Percentiles rank a stretch among this genome's conserved stretches.
These are phyloP conservation scores for Bombylius discolor DNA, from an alignment of 2,888 invertebrate species.

Conservation along the genomic window DNA sequence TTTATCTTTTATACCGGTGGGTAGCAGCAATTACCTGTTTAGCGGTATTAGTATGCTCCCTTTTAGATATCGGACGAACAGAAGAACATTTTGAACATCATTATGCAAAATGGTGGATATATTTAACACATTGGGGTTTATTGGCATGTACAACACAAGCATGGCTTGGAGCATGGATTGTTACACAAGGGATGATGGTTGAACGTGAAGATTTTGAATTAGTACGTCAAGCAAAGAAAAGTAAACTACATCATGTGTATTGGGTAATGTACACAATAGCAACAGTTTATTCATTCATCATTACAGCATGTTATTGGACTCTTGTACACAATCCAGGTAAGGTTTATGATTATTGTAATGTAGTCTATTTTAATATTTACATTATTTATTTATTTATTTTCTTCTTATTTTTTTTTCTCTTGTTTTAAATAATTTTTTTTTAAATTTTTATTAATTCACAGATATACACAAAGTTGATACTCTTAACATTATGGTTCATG, in stretches of 20 bases:
- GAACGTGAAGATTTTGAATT: conserved; percentile 37
- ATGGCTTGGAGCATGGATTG: conserved; percentile 37
- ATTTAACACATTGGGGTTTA: conserved; percentile 36
- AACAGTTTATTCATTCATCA: conserved; percentile 36
- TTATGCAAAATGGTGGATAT: conserved; percentile 39
- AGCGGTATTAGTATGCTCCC: conserved; percentile 36
- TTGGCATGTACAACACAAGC: conserved; percentile 35
- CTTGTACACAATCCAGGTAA: conserved; percentile 58
- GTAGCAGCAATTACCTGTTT: conserved; percentile 36
- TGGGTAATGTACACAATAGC: conserved; percentile 37
- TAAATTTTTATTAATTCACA: conserved; percentile 12
- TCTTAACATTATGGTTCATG: conserved; percentile 37
- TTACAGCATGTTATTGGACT: conserved; percentile 37
- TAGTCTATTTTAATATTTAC: neutral
- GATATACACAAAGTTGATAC: conserved; percentile 35
- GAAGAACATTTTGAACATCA: conserved; percentile 36
- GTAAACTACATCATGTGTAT: conserved; percentile 32
- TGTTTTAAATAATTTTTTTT: neutral
- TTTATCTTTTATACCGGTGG: conserved; percentile 37
- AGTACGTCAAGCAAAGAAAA: conserved; percentile 35
- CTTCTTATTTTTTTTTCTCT: neutral
- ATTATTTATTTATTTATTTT: neutral
- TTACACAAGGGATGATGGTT: conserved; percentile 38
- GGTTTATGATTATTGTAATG: neutral
- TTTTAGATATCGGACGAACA: conserved; percentile 35